These are phyloP conservation scores for Conus betulinus DNA, from an alignment of 1,140 invertebrate species.

Conservation along the genomic window DNA sequence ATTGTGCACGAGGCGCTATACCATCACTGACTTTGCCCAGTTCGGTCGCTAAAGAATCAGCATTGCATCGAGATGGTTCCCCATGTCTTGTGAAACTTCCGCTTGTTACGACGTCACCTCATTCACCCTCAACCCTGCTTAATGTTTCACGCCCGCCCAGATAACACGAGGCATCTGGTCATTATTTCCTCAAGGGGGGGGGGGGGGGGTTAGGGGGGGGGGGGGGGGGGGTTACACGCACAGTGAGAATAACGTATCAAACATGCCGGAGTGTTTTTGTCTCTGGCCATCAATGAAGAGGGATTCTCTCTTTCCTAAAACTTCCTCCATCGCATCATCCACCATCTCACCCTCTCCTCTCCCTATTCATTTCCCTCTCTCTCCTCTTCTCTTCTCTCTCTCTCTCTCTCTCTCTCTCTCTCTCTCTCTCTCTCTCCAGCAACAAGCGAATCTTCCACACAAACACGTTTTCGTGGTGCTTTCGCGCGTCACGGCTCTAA, in stretches of 20 bases:
- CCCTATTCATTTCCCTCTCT: neutral
- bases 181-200: neutral
- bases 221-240: neutral
- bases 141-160: too few species aligned
- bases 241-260: neutral
- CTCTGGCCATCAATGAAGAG: neutral
- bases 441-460: neutral
- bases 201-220: too few species aligned
- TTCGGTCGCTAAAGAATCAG: too few species aligned
- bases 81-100: too few species aligned
- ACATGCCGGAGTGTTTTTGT: neutral
- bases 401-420: conserved; percentile 15
- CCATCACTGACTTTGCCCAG: too few species aligned
- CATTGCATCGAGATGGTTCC: too few species aligned
- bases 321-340: neutral
- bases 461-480: neutral
- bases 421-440: neutral
- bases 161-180: too few species aligned
- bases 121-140: too few species aligned
- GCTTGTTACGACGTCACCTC: too few species aligned
- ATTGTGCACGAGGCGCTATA: too few species aligned
- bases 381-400: too few species aligned
- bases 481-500: neutral
- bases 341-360: neutral
- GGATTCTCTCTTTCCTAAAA: neutral